A percentile compares a stretch with the other conserved stretches of the same genome.
Conservation (phyloP, 2,888 invertebrate species). For the Phaedon cochleariae region DNA sequence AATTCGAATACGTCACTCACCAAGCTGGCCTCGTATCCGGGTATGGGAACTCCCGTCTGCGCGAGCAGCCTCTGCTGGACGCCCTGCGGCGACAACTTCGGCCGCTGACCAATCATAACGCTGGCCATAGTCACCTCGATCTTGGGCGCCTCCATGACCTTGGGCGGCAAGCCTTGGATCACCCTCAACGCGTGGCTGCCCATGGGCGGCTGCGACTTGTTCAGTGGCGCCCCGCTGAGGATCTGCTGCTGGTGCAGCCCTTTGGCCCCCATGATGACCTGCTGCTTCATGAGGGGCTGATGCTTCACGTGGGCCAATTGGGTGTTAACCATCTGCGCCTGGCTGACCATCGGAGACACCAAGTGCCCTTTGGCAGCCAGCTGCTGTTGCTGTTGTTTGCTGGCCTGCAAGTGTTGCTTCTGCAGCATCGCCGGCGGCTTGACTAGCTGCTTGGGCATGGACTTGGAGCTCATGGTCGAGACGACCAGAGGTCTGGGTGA, state of each 20-base stretch:
- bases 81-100: slow-evolving; percentile 62
- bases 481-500: slow-evolving; percentile 52
- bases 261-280: slow-evolving; percentile 56
- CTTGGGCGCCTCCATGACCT: slow-evolving; percentile 66
- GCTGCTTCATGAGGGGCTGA: slow-evolving; percentile 47
- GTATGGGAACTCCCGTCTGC: slow-evolving; percentile 67
- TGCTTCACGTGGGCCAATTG: slow-evolving; percentile 63
- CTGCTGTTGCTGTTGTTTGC: slow-evolving; percentile 41
- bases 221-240: slow-evolving; percentile 66
- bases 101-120: slow-evolving; percentile 66
- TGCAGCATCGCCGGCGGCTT: slow-evolving; percentile 43
- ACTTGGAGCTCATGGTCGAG: slow-evolving; percentile 42
- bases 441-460: slow-evolving; percentile 41
- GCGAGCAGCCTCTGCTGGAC: slow-evolving; percentile 66
- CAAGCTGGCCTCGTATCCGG: slow-evolving; percentile 73
- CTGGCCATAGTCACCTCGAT: slow-evolving; percentile 66
- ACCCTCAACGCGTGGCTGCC: slow-evolving; percentile 49
- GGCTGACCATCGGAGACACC: slow-evolving; percentile 32
- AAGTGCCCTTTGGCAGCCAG: slow-evolving; percentile 36
- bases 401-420: slow-evolving; percentile 43
- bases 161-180: slow-evolving; percentile 65
- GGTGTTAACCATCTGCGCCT: slow-evolving; percentile 53
- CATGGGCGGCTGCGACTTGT: slow-evolving; percentile 54
- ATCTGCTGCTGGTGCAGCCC: slow-evolving; percentile 61
- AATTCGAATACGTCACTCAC: too few relatives aligned